Percentiles rank a stretch among this genome's conserved stretches.
Evolutionary conservation across 2,797 vertebrate genomes (phyloP).

Genomic region (Varecia variegata): DNA sequence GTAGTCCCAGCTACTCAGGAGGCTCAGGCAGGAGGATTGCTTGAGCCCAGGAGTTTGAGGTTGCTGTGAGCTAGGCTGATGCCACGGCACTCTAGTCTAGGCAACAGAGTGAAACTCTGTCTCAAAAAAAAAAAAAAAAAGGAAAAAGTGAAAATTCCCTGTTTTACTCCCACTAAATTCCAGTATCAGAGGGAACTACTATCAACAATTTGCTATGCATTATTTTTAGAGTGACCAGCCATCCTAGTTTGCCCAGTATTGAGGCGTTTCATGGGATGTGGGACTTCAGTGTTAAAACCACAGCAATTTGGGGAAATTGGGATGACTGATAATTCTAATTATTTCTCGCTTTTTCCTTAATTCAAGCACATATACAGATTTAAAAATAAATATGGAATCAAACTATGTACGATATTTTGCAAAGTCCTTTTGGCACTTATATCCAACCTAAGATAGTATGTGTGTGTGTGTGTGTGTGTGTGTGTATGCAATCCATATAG

Average conservation of each 20-base stretch:
- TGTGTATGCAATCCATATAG: neutral
- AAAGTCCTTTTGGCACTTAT: neutral
- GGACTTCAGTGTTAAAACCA: neutral
- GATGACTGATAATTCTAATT: neutral
- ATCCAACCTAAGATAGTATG: neutral
- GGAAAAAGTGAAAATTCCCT: neutral
- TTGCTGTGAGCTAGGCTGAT: too few relatives aligned
- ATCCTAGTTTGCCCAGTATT: too few relatives aligned
- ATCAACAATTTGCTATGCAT: neutral
- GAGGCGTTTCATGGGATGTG: too few relatives aligned
- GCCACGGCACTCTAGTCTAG: too few relatives aligned
- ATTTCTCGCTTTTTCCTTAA: too few relatives aligned
- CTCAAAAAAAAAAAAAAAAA: too few relatives aligned
- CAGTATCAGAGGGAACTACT: neutral
- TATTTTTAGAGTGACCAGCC: neutral
- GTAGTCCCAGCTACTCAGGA: too few relatives aligned
- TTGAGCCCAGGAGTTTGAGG: too few relatives aligned
- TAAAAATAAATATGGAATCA: neutral
- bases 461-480: neutral
- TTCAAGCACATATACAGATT: neutral
- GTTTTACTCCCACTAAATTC: neutral
- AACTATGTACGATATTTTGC: neutral
- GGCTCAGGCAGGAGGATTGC: too few relatives aligned
- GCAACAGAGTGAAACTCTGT: too few relatives aligned
- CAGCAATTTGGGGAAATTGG: neutral